Evolutionary conservation across 2,888 invertebrate species (phyloP), one percentile per base, ranked within the genome.

Genomic region (Morinoia aosen): DNA sequence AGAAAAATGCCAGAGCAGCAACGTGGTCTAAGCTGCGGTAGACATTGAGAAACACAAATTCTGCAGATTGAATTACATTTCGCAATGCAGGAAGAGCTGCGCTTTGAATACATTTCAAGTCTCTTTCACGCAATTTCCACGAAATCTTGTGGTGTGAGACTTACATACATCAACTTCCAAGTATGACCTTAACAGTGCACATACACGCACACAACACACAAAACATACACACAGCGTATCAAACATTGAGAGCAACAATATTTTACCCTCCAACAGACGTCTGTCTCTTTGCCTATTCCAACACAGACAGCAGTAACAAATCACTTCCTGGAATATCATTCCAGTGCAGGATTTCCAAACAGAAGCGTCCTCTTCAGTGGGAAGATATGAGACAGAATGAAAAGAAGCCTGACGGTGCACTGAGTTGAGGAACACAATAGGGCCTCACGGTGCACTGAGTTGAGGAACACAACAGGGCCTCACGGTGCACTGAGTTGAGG

Each of bases 291-390:
- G 76, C 76, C 25, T 19, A 76, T 76, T 76, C 76, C 3, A 76
- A 76, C 76, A 76, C 76, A 33, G 76, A 76, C 76, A 33, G 76
- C 25, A 33, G 33, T 16, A 76, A 76, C 76, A 76, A 76, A 76
- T 76, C 76, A 76, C 76, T 33, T 76, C 76, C 33, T 76, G 76
- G 76, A 76, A 76, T 76, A 76, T 76, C 76, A 76, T 76, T 76
- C 76, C 25, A 76, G 76, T 76, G 25, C 76, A 25, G 76, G 76
- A 76, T 14, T 76, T 76, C 33, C 76, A 25, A 33, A 76, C 12
- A 33, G 76, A 8, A 25, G 25, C 12, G 64, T 64, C 25, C 64
- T 64, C 64, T 64, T 5, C 19, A 25, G 64, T 19, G 64, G 14
- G 64, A 76, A 76, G 19, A 76, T 33, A 33, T 33, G 76, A 8